Conservation (phyloP, 2,888 invertebrate genomes). For the Meteorus cinctellus region DNA sequence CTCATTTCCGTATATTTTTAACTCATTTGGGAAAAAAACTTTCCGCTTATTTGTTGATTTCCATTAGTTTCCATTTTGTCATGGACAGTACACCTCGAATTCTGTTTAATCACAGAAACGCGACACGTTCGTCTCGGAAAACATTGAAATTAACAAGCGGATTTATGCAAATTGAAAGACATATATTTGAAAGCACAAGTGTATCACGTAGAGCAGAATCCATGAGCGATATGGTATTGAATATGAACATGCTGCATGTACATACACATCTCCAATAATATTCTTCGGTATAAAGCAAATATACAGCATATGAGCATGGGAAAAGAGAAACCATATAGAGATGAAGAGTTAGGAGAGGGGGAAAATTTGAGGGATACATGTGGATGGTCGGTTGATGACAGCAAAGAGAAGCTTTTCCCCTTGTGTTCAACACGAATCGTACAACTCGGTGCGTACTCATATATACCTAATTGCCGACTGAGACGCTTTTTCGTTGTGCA, state of each 20-base stretch:
- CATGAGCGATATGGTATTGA: constrained; percentile 46
- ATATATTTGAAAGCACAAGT: constrained; percentile 5
- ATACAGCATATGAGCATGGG: constrained; percentile 35
- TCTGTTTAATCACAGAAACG: background rate
- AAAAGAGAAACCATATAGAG: background rate
- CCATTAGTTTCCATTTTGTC: background rate
- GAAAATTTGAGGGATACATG: background rate
- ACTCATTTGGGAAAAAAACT: no score
- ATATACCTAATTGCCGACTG: constrained; percentile 53
- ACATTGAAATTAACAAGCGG: background rate
- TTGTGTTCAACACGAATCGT: constrained; percentile 32
- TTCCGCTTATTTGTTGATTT: background rate
- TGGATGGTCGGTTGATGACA: constrained; percentile 20
- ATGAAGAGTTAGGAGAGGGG: constrained; percentile 5
- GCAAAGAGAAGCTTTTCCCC: constrained; percentile 39
- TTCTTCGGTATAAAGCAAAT: constrained; percentile 6
- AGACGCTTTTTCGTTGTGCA: constrained; percentile 51
- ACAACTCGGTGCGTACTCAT: constrained; percentile 33
- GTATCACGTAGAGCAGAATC: background rate
- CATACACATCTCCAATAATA: constrained; percentile 3
- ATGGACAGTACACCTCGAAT: background rate
- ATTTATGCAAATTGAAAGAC: background rate
- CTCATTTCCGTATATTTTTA: no score
- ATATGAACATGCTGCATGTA: background rate
- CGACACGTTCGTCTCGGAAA: background rate